Conservation (phyloP, 2,113 vertebrate species). For the Bubo scandiacus region DNA sequence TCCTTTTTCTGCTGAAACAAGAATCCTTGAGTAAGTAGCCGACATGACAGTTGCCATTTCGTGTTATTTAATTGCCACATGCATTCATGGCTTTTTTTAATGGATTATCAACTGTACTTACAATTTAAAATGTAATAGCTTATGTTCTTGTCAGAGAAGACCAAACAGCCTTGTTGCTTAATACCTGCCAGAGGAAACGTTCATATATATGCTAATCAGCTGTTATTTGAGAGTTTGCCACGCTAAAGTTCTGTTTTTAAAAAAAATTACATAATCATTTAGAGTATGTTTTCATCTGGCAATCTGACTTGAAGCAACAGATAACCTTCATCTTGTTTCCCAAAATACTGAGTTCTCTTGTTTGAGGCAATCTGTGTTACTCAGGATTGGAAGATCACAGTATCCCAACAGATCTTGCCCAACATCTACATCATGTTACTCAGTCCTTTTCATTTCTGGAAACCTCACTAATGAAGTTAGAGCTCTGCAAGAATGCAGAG, state of each 20-base stretch:
- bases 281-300: background rate
- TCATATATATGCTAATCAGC: background rate
- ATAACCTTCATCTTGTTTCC: background rate
- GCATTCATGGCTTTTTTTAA: background rate
- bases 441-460: background rate
- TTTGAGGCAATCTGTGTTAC: background rate
- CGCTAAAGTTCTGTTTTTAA: background rate
- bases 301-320: background rate
- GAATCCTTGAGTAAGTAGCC: background rate
- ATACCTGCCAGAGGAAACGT: background rate
- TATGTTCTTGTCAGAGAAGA: background rate
- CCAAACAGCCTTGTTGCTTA: background rate
- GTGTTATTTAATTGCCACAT: background rate
- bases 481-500: background rate
- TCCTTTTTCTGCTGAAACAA: background rate
- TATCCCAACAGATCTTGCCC: background rate
- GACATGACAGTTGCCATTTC: background rate
- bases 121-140: background rate
- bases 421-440: background rate
- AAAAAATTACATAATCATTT: background rate
- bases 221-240: background rate
- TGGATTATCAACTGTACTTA: background rate
- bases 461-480: background rate
- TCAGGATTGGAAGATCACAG: background rate
- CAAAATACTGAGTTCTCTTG: background rate